A percentile compares a stretch with the other conserved stretches of the same genome.
Conservation (phyloP, 1,140 invertebrate genomes). For the Ectropis grisescens region DNA sequence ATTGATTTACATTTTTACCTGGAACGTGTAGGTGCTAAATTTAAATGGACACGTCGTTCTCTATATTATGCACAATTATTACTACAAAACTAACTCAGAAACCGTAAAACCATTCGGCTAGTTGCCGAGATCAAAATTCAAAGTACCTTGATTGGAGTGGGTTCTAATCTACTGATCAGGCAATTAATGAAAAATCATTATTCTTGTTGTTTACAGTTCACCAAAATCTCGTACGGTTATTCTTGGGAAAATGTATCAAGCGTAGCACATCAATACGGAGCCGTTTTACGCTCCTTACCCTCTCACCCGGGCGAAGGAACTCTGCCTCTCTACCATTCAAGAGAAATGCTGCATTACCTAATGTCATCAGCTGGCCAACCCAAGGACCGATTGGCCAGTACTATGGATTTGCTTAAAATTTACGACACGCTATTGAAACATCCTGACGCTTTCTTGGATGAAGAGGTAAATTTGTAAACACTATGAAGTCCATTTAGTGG, state of each 20-base stretch:
- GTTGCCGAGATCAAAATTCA: no score
- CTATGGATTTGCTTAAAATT: slow-evolving; percentile 39
- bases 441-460: slow-evolving; percentile 54
- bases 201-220: no score
- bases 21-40: no score
- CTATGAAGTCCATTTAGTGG: slow-evolving; percentile 1
- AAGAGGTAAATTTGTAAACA: slow-evolving; percentile 33
- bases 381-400: slow-evolving; percentile 29
- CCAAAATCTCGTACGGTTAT: slow-evolving; percentile 74
- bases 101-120: no score
- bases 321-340: slow-evolving; percentile 34
- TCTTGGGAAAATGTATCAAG: slow-evolving; percentile 70
- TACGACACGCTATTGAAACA: slow-evolving; percentile 50
- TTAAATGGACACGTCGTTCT: no score
- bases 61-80: no score
- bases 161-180: no score
- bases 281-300: slow-evolving; percentile 60
- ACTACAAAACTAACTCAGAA: no score
- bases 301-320: slow-evolving; percentile 72
- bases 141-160: no score
- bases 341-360: slow-evolving; percentile 43
- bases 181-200: no score
- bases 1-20: no score
- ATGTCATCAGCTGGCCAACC: slow-evolving; percentile 36
- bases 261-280: slow-evolving; percentile 62